Evolutionary conservation across 1,140 invertebrate genomes (phyloP).

Genomic region (Papilio xuthus): DNA sequence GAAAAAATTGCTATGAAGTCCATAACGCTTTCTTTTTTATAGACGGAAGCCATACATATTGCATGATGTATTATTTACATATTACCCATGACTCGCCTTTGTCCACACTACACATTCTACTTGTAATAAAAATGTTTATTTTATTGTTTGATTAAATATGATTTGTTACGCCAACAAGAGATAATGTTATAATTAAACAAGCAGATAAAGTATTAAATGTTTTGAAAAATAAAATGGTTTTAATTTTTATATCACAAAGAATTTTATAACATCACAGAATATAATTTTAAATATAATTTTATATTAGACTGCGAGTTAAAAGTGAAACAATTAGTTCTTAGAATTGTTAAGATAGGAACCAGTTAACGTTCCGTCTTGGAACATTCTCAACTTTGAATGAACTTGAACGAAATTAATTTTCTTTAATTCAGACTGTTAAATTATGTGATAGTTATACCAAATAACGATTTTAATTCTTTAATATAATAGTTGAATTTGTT

Average conservation of each 20-base stretch:
- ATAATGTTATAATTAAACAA: neutral
- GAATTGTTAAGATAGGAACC: conserved; percentile 19
- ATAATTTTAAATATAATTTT: conserved; percentile 8
- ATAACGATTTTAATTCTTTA: neutral
- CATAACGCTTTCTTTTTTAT: neutral
- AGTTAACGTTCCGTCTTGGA: conserved; percentile 10
- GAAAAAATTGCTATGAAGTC: neutral
- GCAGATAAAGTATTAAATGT: neutral
- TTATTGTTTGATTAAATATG: too few relatives aligned
- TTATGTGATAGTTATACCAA: neutral
- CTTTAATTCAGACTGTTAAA: conserved; percentile 4
- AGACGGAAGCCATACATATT: neutral
- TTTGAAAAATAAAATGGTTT: neutral
- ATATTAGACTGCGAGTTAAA: conserved; percentile 5
- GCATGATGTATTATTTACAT: neutral
- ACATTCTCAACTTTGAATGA: conserved; percentile 18
- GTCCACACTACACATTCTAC: too few relatives aligned
- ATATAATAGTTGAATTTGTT: neutral
- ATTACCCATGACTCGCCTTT: neutral
- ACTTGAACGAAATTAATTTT: conserved; percentile 10
- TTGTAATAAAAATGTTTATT: too few relatives aligned
- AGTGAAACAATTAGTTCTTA: conserved; percentile 18
- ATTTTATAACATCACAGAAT: neutral
- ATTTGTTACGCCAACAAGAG: too few relatives aligned
- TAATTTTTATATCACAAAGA: neutral